Evolutionary conservation across 2,888 invertebrate species (phyloP).

Genomic region (Tigriopus californicus): DNA sequence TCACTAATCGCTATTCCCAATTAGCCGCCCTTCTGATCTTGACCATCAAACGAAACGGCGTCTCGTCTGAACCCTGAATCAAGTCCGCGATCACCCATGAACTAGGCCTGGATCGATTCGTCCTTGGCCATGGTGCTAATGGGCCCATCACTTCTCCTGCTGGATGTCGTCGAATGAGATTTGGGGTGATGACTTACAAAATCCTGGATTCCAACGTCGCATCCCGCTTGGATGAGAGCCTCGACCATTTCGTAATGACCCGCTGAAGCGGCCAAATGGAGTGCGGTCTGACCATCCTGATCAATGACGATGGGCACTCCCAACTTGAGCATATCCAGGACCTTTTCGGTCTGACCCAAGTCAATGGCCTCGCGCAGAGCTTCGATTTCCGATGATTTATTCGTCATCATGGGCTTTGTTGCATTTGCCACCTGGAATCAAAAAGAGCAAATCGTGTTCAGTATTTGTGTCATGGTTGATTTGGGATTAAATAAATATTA

Average conservation of each 20-base stretch:
- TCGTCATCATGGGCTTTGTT: no score
- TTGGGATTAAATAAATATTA: no score
- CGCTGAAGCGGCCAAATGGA: conserved; percentile 60
- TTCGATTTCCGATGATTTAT: background rate
- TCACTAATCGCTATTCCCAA: no score
- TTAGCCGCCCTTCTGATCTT: no score
- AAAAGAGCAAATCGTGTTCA: no score
- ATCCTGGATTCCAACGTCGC: conserved; percentile 49
- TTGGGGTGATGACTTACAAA: conserved; percentile 31
- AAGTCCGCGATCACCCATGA: no score
- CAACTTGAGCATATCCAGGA: background rate
- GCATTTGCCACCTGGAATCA: no score
- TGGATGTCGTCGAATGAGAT: no score
- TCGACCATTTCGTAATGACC: conserved; percentile 55
- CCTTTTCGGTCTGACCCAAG: conserved; percentile 7
- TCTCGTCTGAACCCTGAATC: background rate
- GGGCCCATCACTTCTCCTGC: no score
- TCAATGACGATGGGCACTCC: conserved; percentile 3
- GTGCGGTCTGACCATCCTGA: conserved; percentile 49
- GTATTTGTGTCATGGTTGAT: no score
- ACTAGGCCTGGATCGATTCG: no score
- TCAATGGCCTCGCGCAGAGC: conserved; percentile 1
- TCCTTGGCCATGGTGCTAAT: no score
- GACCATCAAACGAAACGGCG: background rate
- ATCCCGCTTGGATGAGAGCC: conserved; percentile 46